Evolutionary conservation across 2,888 invertebrate species (phyloP).

Genomic region (Thelaira solivaga): DNA sequence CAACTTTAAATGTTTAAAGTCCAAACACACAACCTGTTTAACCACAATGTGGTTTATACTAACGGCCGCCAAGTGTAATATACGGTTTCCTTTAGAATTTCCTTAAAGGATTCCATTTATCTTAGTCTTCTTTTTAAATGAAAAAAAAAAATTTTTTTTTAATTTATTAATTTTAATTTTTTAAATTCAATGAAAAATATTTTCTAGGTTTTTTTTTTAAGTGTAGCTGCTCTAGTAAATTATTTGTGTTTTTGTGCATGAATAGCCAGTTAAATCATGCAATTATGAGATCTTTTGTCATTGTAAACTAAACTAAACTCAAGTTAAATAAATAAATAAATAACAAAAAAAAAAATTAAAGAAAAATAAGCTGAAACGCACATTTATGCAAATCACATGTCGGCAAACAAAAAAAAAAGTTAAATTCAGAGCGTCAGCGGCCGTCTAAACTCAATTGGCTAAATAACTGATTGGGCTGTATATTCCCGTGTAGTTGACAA

Average conservation of each 20-base stretch:
- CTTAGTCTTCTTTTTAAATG: too few species aligned
- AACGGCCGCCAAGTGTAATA: too few species aligned
- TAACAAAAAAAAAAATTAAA: conserved; percentile 26
- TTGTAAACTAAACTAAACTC: conserved; percentile 49
- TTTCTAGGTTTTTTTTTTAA: neutral
- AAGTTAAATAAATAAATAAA: conserved; percentile 47
- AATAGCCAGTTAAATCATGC: conserved; percentile 75
- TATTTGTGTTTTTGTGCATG: conserved; percentile 61
- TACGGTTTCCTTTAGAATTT: too few species aligned
- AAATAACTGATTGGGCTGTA: conserved; percentile 30
- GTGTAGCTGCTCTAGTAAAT: conserved; percentile 34
- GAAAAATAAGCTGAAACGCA: conserved; percentile 41
- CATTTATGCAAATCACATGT: conserved; percentile 59
- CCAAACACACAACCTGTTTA: too few species aligned
- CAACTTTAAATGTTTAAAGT: too few species aligned
- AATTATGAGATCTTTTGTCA: conserved; percentile 75
- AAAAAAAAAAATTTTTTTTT: too few species aligned
- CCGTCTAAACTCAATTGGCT: conserved; percentile 50
- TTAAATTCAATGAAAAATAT: too few species aligned
- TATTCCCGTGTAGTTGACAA: conserved; percentile 42
- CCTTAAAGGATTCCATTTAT: too few species aligned
- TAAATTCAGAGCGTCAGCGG: conserved; percentile 11
- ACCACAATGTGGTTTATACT: too few species aligned
- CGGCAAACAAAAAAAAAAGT: conserved; percentile 50
- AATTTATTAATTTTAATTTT: too few species aligned